Conservation (phyloP, 1,140 invertebrate species). For the Drosophila mayri region DNA sequence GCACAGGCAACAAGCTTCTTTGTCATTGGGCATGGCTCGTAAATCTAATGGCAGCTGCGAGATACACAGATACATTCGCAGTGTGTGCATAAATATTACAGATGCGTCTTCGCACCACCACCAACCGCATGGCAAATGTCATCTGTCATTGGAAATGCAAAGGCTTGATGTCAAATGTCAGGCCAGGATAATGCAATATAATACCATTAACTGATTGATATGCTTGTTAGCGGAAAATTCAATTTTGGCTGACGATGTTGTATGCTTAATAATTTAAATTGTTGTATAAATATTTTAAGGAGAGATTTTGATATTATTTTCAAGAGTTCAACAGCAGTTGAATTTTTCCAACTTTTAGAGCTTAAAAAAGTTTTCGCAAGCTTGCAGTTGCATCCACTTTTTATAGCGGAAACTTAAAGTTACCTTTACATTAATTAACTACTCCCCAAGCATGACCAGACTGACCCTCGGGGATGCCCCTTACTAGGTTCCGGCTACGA, state of each 20-base stretch:
- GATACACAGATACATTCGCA: constrained; percentile 24
- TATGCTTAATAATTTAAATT: background rate
- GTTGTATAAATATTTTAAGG: background rate
- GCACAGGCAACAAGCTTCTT: constrained; percentile 32
- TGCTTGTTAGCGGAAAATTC: background rate
- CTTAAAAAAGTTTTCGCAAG: constrained; percentile 5
- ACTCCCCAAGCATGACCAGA: constrained; percentile 41
- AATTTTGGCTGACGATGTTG: background rate
- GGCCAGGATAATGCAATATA: constrained; percentile 26
- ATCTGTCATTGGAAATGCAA: constrained; percentile 36
- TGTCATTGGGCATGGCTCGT: constrained; percentile 35
- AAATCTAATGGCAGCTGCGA: constrained; percentile 41
- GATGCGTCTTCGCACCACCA: constrained; percentile 27
- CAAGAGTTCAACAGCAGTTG: background rate
- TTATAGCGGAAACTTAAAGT: constrained; percentile 30
- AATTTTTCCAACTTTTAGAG: background rate
- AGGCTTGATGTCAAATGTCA: constrained; percentile 38
- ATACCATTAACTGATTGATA: constrained; percentile 15
- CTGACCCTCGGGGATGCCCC: constrained; percentile 33
- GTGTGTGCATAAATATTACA: constrained; percentile 40
- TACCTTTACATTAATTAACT: constrained; percentile 45
- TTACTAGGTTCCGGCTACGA: background rate
- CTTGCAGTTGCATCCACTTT: constrained; percentile 6
- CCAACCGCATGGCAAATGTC: constrained; percentile 29
- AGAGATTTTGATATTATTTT: background rate